phyloP scores from a whole-genome alignment of 2,888 invertebrate genomes.

The Rhopalosiphum nymphaeae region DNA sequence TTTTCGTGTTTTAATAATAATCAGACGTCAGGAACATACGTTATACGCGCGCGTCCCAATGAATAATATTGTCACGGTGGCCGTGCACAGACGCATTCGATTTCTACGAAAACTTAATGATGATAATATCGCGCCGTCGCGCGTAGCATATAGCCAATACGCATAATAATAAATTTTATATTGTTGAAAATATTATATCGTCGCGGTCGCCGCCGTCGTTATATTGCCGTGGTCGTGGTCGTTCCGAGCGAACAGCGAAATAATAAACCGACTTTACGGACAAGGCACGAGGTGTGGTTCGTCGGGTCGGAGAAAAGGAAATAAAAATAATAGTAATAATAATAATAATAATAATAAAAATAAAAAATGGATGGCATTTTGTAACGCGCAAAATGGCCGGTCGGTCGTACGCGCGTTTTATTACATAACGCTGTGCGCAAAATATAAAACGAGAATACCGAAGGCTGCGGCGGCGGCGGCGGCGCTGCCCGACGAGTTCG shows the following conservation, averaged over 20 bases:
- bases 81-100: neutral
- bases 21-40: too few relatives aligned
- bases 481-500: slow-evolving; percentile 33
- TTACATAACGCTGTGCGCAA: slow-evolving; percentile 43
- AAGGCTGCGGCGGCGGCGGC: slow-evolving; percentile 29
- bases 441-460: slow-evolving; percentile 51
- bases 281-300: slow-evolving; percentile 3
- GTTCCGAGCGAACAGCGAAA: neutral
- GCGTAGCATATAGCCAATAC: neutral
- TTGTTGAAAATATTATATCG: neutral
- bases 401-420: slow-evolving; percentile 1
- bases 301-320: neutral
- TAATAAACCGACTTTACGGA: neutral
- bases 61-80: too few relatives aligned
- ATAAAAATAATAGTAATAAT: neutral
- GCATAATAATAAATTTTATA: neutral
- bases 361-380: slow-evolving; percentile 26
- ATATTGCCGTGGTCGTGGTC: neutral
- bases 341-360: neutral
- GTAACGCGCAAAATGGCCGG: slow-evolving; percentile 45
- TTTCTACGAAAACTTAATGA: neutral
- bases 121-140: neutral
- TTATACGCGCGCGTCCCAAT: too few relatives aligned
- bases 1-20: neutral
- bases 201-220: neutral